Percentiles rank a stretch among this genome's conserved stretches.
Evolutionary conservation across 1,140 invertebrate genomes (phyloP).

Genomic region (Battus philenor): DNA sequence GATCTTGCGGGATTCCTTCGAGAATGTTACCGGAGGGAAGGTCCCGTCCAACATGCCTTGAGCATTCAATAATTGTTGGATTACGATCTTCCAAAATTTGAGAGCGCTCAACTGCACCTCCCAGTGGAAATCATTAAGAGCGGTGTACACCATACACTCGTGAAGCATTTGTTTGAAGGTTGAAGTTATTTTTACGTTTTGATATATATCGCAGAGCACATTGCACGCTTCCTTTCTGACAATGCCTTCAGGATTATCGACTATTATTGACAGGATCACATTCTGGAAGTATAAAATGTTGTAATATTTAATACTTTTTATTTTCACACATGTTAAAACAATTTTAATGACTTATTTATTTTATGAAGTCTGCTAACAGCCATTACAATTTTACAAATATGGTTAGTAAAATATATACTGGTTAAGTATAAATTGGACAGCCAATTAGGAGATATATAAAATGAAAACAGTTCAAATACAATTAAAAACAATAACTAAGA

Average conservation of each 20-base stretch:
- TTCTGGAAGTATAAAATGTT: slow-evolving; percentile 71
- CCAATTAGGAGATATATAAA: no score
- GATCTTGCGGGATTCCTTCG: slow-evolving; percentile 85
- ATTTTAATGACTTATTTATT: no score
- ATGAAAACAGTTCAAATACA: no score
- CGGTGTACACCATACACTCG: slow-evolving; percentile 78
- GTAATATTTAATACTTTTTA: neutral
- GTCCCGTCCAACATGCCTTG: slow-evolving; percentile 88
- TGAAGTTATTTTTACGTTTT: slow-evolving; percentile 78
- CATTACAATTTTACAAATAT: neutral
- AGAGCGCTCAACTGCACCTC: slow-evolving; percentile 85
- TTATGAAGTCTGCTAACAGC: no score
- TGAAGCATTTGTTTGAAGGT: slow-evolving; percentile 70
- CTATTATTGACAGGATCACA: slow-evolving; percentile 78
- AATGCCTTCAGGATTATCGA: slow-evolving; percentile 84
- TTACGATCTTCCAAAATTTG: slow-evolving; percentile 83
- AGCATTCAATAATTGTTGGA: slow-evolving; percentile 79
- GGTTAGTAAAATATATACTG: no score
- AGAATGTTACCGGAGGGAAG: slow-evolving; percentile 87
- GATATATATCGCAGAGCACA: slow-evolving; percentile 81
- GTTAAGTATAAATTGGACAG: no score
- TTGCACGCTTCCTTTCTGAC: slow-evolving; percentile 83
- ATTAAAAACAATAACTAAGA: no score
- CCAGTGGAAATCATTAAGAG: slow-evolving; percentile 85
- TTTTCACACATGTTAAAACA: no score